Percentiles rank a stretch among this genome's conserved stretches.
phyloP scores from a whole-genome alignment of 1,140 invertebrate species.

The Habropoda laboriosa region DNA sequence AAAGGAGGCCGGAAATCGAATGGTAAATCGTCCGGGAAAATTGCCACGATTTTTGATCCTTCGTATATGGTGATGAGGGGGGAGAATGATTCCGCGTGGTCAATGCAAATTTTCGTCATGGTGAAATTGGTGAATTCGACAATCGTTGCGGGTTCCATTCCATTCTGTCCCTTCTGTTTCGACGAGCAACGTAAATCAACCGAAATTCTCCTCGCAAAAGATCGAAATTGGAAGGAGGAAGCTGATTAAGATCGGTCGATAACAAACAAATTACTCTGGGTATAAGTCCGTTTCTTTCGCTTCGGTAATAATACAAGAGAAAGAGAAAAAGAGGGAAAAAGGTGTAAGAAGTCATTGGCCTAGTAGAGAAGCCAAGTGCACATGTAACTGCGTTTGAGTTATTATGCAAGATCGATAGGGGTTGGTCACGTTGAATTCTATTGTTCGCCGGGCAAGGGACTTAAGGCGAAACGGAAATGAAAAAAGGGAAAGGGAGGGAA shows the following conservation, averaged over 20 bases:
- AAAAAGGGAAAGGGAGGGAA: slow-evolving; percentile 31
- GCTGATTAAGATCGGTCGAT: too few species aligned
- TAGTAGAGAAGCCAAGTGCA: background rate
- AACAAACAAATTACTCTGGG: too few species aligned
- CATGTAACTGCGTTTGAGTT: slow-evolving; percentile 29
- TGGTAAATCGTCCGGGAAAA: slow-evolving; percentile 41
- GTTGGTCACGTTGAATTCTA: slow-evolving; percentile 65
- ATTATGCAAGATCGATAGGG: slow-evolving; percentile 60
- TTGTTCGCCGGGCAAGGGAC: slow-evolving; percentile 50
- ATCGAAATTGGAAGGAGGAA: too few species aligned
- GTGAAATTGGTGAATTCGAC: background rate
- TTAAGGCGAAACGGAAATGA: slow-evolving; percentile 65
- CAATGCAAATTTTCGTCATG: slow-evolving; percentile 5
- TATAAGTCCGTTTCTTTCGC: too few species aligned
- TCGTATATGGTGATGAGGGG: too few species aligned
- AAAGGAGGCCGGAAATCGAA: slow-evolving; percentile 44
- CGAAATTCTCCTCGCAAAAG: too few species aligned
- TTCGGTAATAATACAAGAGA: background rate
- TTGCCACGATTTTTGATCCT: slow-evolving; percentile 10
- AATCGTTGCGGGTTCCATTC: background rate
- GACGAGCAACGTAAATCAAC: too few species aligned
- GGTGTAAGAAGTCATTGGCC: background rate
- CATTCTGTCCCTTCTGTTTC: too few species aligned
- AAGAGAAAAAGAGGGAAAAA: too few species aligned
- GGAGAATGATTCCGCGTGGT: slow-evolving; percentile 4